Evolutionary conservation across 1,140 invertebrate species (phyloP), one percentile per base, ranked within the genome.

Genomic region (Probaryconus sp.): DNA sequence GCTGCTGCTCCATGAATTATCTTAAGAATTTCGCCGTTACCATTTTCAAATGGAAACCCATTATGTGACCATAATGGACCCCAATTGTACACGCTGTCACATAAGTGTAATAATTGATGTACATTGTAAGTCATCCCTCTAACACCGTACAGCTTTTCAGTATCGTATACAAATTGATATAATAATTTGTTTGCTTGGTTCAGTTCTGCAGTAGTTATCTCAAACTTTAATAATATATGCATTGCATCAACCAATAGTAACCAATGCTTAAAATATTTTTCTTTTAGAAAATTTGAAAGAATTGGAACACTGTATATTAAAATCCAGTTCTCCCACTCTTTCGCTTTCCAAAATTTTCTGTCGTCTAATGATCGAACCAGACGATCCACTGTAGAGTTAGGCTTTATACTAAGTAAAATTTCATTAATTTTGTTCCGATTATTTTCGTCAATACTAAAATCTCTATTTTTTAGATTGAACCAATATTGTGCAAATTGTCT

Each of bases 51-150:
- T 6, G 33, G 1, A 47, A 63, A 75, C 11, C 56, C 65, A 11
- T 45, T 63, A 2, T 75, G 40, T 0, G 38, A 26, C 58, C 43
- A 68, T 13, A 75, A 28, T 0, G 61, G 63, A 33, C 63, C 70
- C 55, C 47, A 74, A 45, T 68, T 37, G 7, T 48, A 48, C 10
- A 75, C 71, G 16, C 64, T 63, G 11, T 38, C 24, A 5, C 6
- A 5, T n/a, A 67, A 24, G 24, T 76, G 67, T 13, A 71, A 24
- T 0, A 70, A 28, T 31, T 55, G 50, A n/a, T 76, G 73, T 0
- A 76, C 48, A 24, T 76, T 76, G 10, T 30, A 67, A 0, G 67
- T 71, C 73, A 76, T 76, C 5, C 2, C 31, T 30, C 11, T 31
- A 6, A 33, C 9, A 2, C 21, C 21, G 20, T 60, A 69, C 18